These are phyloP conservation scores for Pachyuromys duprasi DNA, from an alignment of 2,797 vertebrate genomes.

Conservation along the genomic window DNA sequence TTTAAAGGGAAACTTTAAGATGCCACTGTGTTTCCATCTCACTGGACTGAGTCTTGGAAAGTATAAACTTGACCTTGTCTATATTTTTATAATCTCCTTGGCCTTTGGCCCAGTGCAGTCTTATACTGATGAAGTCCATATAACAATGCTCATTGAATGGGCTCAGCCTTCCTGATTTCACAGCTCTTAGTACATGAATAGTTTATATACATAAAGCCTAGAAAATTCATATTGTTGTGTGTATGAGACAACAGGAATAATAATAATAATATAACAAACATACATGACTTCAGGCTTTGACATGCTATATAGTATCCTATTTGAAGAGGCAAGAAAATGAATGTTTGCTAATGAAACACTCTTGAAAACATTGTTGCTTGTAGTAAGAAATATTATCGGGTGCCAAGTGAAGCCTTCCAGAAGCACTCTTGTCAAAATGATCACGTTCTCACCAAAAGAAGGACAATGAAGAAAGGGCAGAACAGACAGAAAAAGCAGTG, in stretches of 20 bases:
- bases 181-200: slow-evolving; percentile 30
- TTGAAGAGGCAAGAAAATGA: slow-evolving; percentile 59
- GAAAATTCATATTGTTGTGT: slow-evolving; percentile 50
- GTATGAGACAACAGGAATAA: neutral
- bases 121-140: slow-evolving; percentile 34
- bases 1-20: slow-evolving; percentile 44
- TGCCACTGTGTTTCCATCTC: neutral
- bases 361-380: slow-evolving; percentile 39
- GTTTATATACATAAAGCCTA: slow-evolving; percentile 49
- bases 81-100: slow-evolving; percentile 48
- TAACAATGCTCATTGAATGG: neutral
- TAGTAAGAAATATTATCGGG: slow-evolving; percentile 42
- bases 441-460: neutral
- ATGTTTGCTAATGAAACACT: slow-evolving; percentile 31
- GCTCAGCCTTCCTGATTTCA: slow-evolving; percentile 56
- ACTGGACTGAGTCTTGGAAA: neutral
- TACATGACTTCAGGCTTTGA: neutral
- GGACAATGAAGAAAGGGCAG: neutral
- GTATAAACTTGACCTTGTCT: neutral
- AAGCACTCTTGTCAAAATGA: slow-evolving; percentile 9
- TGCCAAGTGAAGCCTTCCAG: neutral
- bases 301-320: neutral
- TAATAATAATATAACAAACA: neutral
- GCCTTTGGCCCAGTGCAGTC: neutral
- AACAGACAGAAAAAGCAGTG: slow-evolving; percentile 16